These are phyloP conservation scores for Chelonus insularis DNA, from an alignment of 1,140 invertebrate genomes.

Conservation along the genomic window DNA sequence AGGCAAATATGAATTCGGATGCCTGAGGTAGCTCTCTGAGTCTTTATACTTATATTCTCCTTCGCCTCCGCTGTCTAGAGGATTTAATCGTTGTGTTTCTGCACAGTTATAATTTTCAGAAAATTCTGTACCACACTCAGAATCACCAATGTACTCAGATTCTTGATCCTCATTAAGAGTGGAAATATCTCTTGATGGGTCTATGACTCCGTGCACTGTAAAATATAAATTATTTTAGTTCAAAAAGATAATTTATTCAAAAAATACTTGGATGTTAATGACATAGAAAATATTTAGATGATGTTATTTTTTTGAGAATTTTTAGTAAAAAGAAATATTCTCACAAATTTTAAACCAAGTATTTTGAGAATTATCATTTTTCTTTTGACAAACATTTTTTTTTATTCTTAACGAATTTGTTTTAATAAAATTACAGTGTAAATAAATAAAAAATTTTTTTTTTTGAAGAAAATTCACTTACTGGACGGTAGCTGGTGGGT, in stretches of 20 bases:
- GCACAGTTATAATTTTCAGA: constrained; percentile 63
- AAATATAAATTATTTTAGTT: too few species aligned
- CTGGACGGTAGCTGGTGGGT: constrained; percentile 62
- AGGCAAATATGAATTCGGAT: constrained; percentile 85
- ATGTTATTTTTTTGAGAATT: too few species aligned
- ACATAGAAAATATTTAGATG: too few species aligned
- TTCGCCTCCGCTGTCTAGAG: constrained; percentile 68
- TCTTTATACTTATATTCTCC: constrained; percentile 60
- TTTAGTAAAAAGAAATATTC: too few species aligned
- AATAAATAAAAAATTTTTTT: background rate
- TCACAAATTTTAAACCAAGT: too few species aligned
- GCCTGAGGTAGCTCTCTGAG: constrained; percentile 74
- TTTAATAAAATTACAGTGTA: background rate
- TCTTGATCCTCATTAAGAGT: constrained; percentile 73
- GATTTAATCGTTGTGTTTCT: constrained; percentile 65
- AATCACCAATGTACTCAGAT: constrained; percentile 72
- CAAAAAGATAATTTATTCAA: too few species aligned
- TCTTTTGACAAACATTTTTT: too few species aligned
- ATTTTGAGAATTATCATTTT: too few species aligned
- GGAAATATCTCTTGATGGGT: constrained; percentile 67
- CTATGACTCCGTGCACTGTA: constrained; percentile 58
- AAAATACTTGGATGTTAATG: too few species aligned
- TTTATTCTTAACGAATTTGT: background rate
- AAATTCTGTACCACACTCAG: constrained; percentile 67
- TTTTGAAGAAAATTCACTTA: constrained; percentile 31